A percentile compares a stretch with the other conserved stretches of the same genome.
Conservation (phyloP, 2,888 invertebrate species). For the Phasia obesa region DNA sequence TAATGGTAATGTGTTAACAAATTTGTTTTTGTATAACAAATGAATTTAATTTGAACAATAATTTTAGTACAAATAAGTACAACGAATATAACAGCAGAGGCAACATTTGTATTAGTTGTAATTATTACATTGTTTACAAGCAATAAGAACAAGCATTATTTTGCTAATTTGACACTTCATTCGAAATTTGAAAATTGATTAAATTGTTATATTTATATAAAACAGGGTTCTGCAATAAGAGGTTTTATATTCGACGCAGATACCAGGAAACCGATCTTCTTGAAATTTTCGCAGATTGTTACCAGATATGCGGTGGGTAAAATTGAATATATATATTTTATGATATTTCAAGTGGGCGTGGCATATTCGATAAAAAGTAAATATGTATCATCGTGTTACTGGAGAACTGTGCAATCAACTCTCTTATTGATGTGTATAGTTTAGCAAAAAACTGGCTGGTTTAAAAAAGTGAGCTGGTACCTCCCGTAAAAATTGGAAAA, state of each 20-base stretch:
- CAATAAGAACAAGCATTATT: conserved; percentile 28
- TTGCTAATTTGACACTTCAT: conserved; percentile 65
- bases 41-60: conserved; percentile 25
- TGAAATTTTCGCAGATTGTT: too few species aligned
- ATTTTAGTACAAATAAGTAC: conserved; percentile 25
- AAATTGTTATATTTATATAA: neutral
- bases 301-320: too few species aligned
- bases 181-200: conserved; percentile 31
- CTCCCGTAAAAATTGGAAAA: too few species aligned
- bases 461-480: too few species aligned
- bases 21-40: conserved; percentile 21
- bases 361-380: too few species aligned
- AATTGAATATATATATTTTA: too few species aligned
- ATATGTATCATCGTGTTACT: too few species aligned
- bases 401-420: too few species aligned
- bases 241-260: neutral
- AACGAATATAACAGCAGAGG: conserved; percentile 9
- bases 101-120: conserved; percentile 14
- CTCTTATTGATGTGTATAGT: too few species aligned
- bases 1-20: neutral
- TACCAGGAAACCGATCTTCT: too few species aligned
- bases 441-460: too few species aligned
- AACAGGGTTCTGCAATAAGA: conserved; percentile 10
- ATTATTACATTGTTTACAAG: conserved; percentile 61
- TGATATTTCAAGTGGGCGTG: too few species aligned